Conservation (phyloP, 2,113 vertebrate species). For the Pimephales promelas region DNA sequence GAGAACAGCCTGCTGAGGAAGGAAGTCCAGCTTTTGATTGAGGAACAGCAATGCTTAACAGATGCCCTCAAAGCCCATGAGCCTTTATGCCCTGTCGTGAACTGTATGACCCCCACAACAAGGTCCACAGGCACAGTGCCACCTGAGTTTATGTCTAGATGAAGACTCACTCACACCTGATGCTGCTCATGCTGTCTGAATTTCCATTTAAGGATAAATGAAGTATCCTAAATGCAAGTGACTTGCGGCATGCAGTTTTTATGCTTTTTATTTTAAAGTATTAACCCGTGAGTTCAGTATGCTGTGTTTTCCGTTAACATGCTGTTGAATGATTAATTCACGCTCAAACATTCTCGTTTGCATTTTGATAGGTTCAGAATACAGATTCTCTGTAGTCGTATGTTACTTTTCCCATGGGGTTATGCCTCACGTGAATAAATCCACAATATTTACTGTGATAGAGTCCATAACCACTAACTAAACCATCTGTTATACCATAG, state of each 20-base stretch:
- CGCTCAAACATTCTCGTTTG: background rate
- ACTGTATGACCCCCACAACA: slow-evolving; percentile 64
- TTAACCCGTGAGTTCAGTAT: background rate
- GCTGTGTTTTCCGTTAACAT: background rate
- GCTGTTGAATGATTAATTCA: background rate
- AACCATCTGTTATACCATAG: slow-evolving; percentile 5
- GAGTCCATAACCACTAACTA: slow-evolving; percentile 3
- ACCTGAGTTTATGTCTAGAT: slow-evolving; percentile 11
- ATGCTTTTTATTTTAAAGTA: background rate
- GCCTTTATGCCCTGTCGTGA: slow-evolving; percentile 83
- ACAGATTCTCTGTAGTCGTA: background rate
- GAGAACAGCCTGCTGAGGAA: slow-evolving; percentile 84
- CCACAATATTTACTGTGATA: background rate
- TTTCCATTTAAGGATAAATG: background rate
- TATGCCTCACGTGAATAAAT: background rate
- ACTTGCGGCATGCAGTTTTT: background rate
- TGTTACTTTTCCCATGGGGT: background rate
- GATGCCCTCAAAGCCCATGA: slow-evolving; percentile 85
- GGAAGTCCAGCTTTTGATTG: slow-evolving; percentile 87
- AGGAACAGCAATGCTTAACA: slow-evolving; percentile 85
- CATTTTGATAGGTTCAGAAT: background rate
- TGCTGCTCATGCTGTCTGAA: background rate
- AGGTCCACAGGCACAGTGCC: background rate
- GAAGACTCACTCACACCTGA: background rate
- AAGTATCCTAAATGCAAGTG: background rate